Percentiles rank a stretch among this genome's conserved stretches.
Evolutionary conservation across 1,140 invertebrate genomes (phyloP).

Genomic region (Ostrea denselamellosa): DNA sequence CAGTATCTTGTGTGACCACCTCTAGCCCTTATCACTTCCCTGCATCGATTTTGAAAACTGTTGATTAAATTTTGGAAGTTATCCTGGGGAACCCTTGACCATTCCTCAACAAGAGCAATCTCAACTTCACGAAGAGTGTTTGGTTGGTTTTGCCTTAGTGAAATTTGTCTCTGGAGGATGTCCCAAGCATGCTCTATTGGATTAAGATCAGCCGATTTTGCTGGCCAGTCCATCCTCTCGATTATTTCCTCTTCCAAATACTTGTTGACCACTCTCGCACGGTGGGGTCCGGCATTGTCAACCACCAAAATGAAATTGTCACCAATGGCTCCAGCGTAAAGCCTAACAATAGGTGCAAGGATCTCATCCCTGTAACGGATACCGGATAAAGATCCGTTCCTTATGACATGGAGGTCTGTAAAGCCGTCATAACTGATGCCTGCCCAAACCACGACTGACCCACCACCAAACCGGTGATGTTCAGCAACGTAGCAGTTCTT

Average conservation of each 20-base stretch:
- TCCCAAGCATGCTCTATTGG: not conserved
- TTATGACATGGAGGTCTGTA: constrained; percentile 40
- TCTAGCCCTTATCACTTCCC: not conserved
- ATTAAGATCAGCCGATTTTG: not conserved
- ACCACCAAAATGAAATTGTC: not conserved
- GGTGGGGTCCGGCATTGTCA: not conserved
- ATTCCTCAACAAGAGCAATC: not conserved
- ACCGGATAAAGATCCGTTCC: constrained; percentile 43
- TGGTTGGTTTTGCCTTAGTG: not conserved
- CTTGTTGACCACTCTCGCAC: not conserved
- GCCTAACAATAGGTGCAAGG: constrained; percentile 36
- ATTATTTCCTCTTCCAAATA: not conserved
- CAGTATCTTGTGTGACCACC: not conserved
- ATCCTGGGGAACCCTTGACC: constrained; percentile 6
- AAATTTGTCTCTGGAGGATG: not conserved
- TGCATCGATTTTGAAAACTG: not conserved
- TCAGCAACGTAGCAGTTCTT: not conserved
- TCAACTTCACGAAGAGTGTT: not conserved
- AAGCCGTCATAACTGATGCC: constrained; percentile 44
- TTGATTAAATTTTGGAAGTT: not conserved
- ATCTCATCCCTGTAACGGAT: constrained; percentile 46
- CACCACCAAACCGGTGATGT: constrained; percentile 48
- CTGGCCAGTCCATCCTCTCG: not conserved
- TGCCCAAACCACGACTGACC: constrained; percentile 45
- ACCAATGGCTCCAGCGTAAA: no score